Conservation (phyloP, 1,140 invertebrate species). For the Ceratoteleas bidentatus region DNA sequence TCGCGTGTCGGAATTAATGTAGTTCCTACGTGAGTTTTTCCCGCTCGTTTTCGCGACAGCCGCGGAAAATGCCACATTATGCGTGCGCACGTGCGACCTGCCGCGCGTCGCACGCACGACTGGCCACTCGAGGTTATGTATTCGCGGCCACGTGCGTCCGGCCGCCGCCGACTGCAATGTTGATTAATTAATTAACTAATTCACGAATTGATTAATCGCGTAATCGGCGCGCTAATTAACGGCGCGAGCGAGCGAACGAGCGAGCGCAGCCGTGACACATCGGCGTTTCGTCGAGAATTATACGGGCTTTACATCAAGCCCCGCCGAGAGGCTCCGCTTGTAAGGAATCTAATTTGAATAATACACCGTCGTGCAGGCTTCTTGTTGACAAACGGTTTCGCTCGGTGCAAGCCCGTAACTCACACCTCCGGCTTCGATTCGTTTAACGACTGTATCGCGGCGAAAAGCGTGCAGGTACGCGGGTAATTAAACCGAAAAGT, state of each 20-base stretch:
- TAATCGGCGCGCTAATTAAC: neutral
- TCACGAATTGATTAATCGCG: neutral
- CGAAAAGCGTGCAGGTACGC: constrained; percentile 16
- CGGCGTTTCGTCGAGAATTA: constrained; percentile 76
- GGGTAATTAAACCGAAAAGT: constrained; percentile 19
- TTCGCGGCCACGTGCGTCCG: constrained; percentile 34
- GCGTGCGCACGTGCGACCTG: constrained; percentile 50
- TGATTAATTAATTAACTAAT: neutral
- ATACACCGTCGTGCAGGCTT: constrained; percentile 70
- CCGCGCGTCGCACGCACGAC: constrained; percentile 17
- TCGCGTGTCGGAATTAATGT: constrained; percentile 55
- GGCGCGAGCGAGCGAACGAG: neutral
- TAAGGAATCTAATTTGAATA: constrained; percentile 80
- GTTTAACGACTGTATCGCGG: constrained; percentile 17
- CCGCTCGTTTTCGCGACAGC: constrained; percentile 22
- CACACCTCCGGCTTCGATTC: constrained; percentile 32
- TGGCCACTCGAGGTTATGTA: constrained; percentile 44
- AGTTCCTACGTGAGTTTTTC: constrained; percentile 47
- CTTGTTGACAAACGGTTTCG: constrained; percentile 65
- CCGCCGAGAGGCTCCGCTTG: constrained; percentile 69
- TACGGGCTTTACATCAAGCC: constrained; percentile 78
- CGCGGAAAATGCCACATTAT: constrained; percentile 28
- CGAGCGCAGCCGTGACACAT: constrained; percentile 62
- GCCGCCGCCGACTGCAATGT: neutral
- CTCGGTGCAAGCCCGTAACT: constrained; percentile 38